These are phyloP conservation scores for Hippotragus niger DNA, from an alignment of 2,113 vertebrate genomes.

Conservation along the genomic window DNA sequence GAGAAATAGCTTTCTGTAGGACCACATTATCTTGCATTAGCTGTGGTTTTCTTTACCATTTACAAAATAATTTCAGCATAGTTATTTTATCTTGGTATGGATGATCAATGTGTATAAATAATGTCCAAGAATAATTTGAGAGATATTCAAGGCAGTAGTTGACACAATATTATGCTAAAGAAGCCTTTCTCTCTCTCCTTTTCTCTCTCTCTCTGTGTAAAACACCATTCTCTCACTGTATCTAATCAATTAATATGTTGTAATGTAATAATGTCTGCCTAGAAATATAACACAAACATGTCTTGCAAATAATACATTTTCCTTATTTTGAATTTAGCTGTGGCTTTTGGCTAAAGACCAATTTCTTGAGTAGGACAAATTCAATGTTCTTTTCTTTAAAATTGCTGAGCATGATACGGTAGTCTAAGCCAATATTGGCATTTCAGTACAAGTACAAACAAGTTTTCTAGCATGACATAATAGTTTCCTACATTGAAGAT, in stretches of 20 bases:
- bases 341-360: slow-evolving; percentile 53
- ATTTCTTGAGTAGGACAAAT: slow-evolving; percentile 48
- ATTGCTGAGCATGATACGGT: slow-evolving; percentile 55
- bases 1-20: not conserved
- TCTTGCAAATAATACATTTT: slow-evolving; percentile 40
- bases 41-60: not conserved
- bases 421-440: slow-evolving; percentile 38
- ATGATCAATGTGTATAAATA: not conserved
- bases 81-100: not conserved
- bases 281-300: slow-evolving; percentile 25
- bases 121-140: not conserved
- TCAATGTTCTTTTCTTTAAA: slow-evolving; percentile 67
- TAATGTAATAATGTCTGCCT: slow-evolving; percentile 17
- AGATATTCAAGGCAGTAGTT: not conserved
- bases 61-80: not conserved
- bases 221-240: not conserved
- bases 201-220: not conserved
- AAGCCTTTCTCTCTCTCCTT: not conserved
- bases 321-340: slow-evolving; percentile 59
- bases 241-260: slow-evolving; percentile 18
- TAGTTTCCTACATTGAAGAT: slow-evolving; percentile 26
- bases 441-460: slow-evolving; percentile 59
- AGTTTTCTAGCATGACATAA: slow-evolving; percentile 46
- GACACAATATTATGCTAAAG: not conserved
- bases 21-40: not conserved